Evolutionary conservation across 2,113 vertebrate species (phyloP), one percentile per base, ranked within the genome.

Genomic region (Caloenas nicobarica): DNA sequence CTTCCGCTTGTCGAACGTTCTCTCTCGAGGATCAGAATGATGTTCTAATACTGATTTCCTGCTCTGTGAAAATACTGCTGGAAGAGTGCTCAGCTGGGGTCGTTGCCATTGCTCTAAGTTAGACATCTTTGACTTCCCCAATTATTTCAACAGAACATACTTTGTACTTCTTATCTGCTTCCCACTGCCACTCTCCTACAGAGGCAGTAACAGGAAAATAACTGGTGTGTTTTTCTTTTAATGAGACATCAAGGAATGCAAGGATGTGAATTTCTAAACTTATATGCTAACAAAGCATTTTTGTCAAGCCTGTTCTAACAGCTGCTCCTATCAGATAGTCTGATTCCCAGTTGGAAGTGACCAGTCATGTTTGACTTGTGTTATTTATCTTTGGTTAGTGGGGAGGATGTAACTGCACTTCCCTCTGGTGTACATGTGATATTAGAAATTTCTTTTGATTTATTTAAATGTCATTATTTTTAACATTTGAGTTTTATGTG

Each of bases 191-290:
- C 77, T 89, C 50, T 94, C 68, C 78, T 91, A 62, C 78, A 80
- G 78, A 79, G 83, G 68, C 68, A 94, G 74, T 61, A 88, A 96
- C 88, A 96, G 95, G 94, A 95, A 97, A 97, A 81, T 81, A 94
- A 64, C 53, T 71, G 4, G 51, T 66, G 10, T 91, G 72, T 93
- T 95, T 96, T 93, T 81, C 38, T 96, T 91, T 93, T 77, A 78
- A 50, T 62, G 66, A 58, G 50, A 97, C 95, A 97, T 96, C 95
- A 97, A 97, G 92, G 81, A 90, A 38, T 82, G 91, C 56, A 93
- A 97, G 95, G 91, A 96, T 96, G 95, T 96, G 91, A 95, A 97
- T 95, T 95, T 97, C 89, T 96, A 97, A 97, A 96, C 92, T 94
- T 80, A 53, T 11, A n/a, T 85, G 81, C 51, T 92, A 91, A 96